Evolutionary conservation across 2,888 invertebrate species (phyloP).

Genomic region (Napeogenes inachia): DNA sequence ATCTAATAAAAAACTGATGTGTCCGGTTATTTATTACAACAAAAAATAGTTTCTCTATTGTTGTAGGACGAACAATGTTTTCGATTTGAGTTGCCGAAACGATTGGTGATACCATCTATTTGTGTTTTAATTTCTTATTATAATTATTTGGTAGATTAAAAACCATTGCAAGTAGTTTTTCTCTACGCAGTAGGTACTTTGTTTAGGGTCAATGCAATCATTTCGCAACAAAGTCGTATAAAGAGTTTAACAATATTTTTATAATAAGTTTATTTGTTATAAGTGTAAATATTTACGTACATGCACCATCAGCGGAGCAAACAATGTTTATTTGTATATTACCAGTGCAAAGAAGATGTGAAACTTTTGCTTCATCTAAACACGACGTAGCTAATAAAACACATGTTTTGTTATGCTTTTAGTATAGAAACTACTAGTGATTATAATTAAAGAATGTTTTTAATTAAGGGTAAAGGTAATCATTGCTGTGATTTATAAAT

Average conservation of each 20-base stretch:
- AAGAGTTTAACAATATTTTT: too few species aligned
- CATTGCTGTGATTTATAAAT: too few species aligned
- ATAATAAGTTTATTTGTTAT: too few species aligned
- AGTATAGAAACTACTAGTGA: neutral
- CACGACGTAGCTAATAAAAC: neutral
- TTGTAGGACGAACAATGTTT: constrained; percentile 17
- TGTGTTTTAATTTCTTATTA: too few species aligned
- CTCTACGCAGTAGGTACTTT: too few species aligned
- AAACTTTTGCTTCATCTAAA: neutral
- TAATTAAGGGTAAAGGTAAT: neutral
- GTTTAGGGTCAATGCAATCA: too few species aligned
- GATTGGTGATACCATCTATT: constrained; percentile 2
- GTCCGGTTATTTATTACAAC: constrained; percentile 34
- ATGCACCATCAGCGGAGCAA: constrained; percentile 21
- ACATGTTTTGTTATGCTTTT: neutral
- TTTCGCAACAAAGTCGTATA: too few species aligned
- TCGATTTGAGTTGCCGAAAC: constrained; percentile 19
- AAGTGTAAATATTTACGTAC: constrained; percentile 16
- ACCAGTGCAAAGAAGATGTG: neutral
- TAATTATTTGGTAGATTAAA: too few species aligned
- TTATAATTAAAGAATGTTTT: neutral
- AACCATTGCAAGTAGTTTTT: too few species aligned
- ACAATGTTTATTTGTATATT: constrained; percentile 23
- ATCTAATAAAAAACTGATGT: constrained; percentile 39
- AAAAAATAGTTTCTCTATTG: constrained; percentile 36